phyloP scores from a whole-genome alignment of 2,113 vertebrate genomes.

The Saccopteryx bilineata region DNA sequence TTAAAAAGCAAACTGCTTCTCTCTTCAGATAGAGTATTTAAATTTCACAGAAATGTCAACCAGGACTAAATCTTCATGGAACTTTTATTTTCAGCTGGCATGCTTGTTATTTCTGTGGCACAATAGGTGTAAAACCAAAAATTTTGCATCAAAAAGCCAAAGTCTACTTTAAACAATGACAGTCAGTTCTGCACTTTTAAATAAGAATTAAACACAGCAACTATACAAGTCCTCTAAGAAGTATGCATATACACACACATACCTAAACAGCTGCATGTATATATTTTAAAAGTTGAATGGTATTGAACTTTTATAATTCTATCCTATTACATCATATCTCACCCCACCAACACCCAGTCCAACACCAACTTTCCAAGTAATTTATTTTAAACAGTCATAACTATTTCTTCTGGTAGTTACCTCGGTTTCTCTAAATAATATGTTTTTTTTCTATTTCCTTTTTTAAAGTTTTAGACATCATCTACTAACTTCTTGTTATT shows the following conservation, averaged over 20 bases:
- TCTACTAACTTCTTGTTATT: neutral
- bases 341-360: neutral
- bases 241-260: neutral
- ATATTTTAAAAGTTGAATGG: neutral
- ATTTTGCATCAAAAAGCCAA: constrained; percentile 58
- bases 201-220: neutral
- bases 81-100: constrained; percentile 55
- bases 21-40: constrained; percentile 40
- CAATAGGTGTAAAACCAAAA: constrained; percentile 55
- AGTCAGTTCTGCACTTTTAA: neutral
- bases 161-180: constrained; percentile 47
- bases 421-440: neutral
- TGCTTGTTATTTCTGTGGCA: constrained; percentile 59
- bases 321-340: neutral
- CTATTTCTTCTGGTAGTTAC: neutral
- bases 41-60: constrained; percentile 35
- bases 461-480: neutral
- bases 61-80: constrained; percentile 43
- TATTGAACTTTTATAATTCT: neutral
- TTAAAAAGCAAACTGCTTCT: constrained; percentile 1
- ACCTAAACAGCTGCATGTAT: neutral
- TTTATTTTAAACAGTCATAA: neutral
- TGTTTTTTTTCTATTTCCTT: neutral
- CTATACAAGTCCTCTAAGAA: neutral
- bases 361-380: neutral